Conservation (phyloP, 2,113 vertebrate species). For the Eidolon helvum region DNA sequence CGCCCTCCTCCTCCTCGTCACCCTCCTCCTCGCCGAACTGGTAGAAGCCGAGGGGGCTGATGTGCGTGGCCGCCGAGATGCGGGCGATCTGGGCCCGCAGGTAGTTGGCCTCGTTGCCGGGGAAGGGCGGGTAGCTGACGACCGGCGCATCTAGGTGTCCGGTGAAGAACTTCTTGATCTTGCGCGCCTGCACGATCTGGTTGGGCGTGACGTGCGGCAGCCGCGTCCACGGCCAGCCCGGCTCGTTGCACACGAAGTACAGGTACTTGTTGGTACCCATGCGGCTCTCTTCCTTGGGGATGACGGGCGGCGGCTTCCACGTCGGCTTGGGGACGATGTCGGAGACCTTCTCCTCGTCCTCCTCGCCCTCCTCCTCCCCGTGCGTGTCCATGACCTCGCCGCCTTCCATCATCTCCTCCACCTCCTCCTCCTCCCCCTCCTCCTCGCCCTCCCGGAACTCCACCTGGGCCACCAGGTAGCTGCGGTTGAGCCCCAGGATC, state of each 20-base stretch:
- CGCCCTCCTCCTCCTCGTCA: constrained; percentile 86
- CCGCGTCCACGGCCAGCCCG: constrained; percentile 86
- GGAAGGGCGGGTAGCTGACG: constrained; percentile 89
- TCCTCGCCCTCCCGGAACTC: constrained; percentile 86
- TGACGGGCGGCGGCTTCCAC: constrained; percentile 82
- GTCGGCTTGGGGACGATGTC: constrained; percentile 73
- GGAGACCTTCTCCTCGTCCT: constrained; percentile 79
- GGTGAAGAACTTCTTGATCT: constrained; percentile 87
- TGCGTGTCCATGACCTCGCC: constrained; percentile 32
- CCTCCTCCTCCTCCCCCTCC: constrained; percentile 79
- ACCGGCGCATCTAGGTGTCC: constrained; percentile 86
- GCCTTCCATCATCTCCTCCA: constrained; percentile 57
- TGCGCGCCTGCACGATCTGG: constrained; percentile 86
- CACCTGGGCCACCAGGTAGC: constrained; percentile 90
- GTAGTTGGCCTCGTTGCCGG: constrained; percentile 89
- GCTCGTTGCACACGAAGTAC: constrained; percentile 90
- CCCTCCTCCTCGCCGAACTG: constrained; percentile 88
- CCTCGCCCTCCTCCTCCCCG: constrained; percentile 74
- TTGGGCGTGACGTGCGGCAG: constrained; percentile 87
- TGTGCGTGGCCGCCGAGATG: constrained; percentile 90
- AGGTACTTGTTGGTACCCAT: constrained; percentile 87
- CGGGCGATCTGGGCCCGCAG: constrained; percentile 92
- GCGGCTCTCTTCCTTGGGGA: constrained; percentile 84
- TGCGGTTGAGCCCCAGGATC: constrained; percentile 85
- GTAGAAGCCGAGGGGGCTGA: constrained; percentile 91